Base-by-base conservation (phyloP, 1,140 invertebrate genomes). In the Gryon sp. region DNA sequence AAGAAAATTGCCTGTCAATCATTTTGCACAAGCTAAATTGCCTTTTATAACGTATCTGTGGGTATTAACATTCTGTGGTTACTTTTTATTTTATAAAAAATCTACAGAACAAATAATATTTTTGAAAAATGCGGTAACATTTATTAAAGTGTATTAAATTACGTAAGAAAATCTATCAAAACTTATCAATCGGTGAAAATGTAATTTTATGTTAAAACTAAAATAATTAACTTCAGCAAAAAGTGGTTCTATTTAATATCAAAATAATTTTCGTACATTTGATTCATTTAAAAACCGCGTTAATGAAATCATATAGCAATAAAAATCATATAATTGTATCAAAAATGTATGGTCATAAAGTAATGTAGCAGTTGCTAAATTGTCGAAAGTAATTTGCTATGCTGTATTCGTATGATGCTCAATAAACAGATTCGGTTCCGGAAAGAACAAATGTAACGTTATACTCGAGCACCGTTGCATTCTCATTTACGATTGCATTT, bases 401-500 rank as follows among this genome's bases (percentile, higher is more conserved):
- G 28, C n/a, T n/a, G 11, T 34, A 6, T 34, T 4, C 11, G 8
- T 14, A 9, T 5, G 15, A 57, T 22, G 48, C 16, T 24, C 55
- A 69, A 59, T 41, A 41, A 69, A 69, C 22, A 41, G 43, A 59
- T 57, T 28, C 14, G 22, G 32, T 1, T 0, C 14, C 15, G 34
- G 55, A 62, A 60, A 60, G 30, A 53, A 62, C 53, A 53, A 70
- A 24, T n/a, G 52, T 43, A 69, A 69, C 41, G 5, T 57, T 20
- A 57, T 59, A 60, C 19, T 46, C 28, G 18, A 40, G 46, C 41
- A 45, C 22, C 15, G 55, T 63, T 57, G 57, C 38, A 34, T 63
- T 57, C 59, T 50, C 40, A 63, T 73, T 63, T 57, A 16, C 69
- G 50, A 73, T 63, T 63, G 59, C 32, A 63, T 73, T 73, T 73